Percentiles rank a stretch among this genome's conserved stretches.
Evolutionary conservation across 92 coral and sea anemone species (phyloP).

Genomic region (Zoanthus sansibaricus): DNA sequence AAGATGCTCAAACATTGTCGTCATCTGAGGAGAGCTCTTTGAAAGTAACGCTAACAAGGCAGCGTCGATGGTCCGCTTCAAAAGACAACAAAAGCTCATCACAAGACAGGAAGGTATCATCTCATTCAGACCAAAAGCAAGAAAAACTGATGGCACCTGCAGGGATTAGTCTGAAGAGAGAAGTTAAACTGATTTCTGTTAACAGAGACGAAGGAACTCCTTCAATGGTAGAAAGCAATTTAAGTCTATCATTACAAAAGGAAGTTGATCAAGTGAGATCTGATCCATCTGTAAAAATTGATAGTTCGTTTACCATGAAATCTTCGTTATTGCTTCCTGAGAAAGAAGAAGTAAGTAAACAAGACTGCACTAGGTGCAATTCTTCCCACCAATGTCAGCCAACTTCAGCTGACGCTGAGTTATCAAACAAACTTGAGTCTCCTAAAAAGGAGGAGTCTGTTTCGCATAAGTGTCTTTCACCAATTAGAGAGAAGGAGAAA

Average conservation of each 20-base stretch:
- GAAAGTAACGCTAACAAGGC: not conserved
- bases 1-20: no score
- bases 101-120: not conserved
- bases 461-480: not conserved
- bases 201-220: not conserved
- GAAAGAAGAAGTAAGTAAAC: not conserved
- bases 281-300: not conserved
- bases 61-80: conserved; percentile 27
- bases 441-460: not conserved
- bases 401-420: not conserved
- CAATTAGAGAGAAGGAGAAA: not conserved
- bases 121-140: not conserved
- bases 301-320: not conserved
- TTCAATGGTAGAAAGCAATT: not conserved
- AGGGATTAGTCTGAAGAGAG: not conserved
- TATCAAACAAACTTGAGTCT: not conserved
- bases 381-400: not conserved
- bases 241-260: not conserved
- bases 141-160: not conserved
- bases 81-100: not conserved
- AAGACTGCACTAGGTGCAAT: not conserved
- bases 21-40: no score
- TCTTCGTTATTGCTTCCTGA: not conserved
- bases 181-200: not conserved
- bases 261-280: not conserved